Evolutionary conservation across 2,888 invertebrate species (phyloP).

Genomic region (Drosophila mimica): DNA sequence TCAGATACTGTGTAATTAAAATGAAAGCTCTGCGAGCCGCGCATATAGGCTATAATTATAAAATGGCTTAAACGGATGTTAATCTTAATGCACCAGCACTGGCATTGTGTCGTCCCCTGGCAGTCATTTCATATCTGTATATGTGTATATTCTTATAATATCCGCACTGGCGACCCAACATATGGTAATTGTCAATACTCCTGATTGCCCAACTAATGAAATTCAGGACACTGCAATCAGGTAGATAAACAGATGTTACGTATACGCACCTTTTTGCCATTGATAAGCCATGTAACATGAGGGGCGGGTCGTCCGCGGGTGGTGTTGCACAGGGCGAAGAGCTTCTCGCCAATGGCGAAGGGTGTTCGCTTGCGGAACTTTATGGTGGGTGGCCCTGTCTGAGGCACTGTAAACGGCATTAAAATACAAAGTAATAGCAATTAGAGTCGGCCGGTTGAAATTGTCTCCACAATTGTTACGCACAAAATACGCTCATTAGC

Average conservation of each 20-base stretch:
- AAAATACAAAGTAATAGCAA: constrained; percentile 15
- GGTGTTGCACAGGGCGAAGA: constrained; percentile 90
- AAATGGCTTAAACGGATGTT: constrained; percentile 79
- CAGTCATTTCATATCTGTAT: constrained; percentile 45
- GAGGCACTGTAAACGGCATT: constrained; percentile 86
- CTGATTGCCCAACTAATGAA: constrained; percentile 12
- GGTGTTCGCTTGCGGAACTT: constrained; percentile 87
- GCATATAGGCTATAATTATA: constrained; percentile 79
- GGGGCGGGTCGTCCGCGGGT: constrained; percentile 89
- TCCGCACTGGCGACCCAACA: neutral
- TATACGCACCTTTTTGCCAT: constrained; percentile 88
- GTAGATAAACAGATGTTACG: constrained; percentile 33
- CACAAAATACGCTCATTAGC: constrained; percentile 92
- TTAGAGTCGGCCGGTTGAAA: constrained; percentile 31
- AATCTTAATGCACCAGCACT: constrained; percentile 68
- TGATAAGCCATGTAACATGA: constrained; percentile 90
- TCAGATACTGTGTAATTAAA: constrained; percentile 68
- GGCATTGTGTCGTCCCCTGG: constrained; percentile 60
- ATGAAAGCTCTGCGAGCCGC: constrained; percentile 65
- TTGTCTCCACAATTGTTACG: constrained; percentile 83
- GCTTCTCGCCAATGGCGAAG: constrained; percentile 87
- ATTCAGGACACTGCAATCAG: constrained; percentile 11
- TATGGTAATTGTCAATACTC: neutral
- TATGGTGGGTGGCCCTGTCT: constrained; percentile 88
- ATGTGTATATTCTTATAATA: neutral